Evolutionary conservation across 1,140 invertebrate species (phyloP).

Genomic region (Cydia strobilella): DNA sequence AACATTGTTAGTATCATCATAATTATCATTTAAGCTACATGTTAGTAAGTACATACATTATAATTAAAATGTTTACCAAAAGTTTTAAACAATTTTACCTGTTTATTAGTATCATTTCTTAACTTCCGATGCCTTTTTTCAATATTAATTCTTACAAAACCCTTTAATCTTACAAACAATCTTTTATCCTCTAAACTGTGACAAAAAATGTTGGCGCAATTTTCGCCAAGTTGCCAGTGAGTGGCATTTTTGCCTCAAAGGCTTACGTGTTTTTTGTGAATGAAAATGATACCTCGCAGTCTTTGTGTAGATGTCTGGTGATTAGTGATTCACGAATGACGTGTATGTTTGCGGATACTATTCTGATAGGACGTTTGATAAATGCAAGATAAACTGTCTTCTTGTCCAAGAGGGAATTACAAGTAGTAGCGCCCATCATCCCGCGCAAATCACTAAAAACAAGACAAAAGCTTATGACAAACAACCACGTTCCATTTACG

Average conservation of each 20-base stretch:
- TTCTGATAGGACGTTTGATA: background rate
- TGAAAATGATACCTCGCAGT: conserved; percentile 41
- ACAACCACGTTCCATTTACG: background rate
- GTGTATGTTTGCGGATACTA: background rate
- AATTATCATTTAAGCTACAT: too few species aligned
- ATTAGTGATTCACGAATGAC: conserved; percentile 49
- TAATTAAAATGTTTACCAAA: too few species aligned
- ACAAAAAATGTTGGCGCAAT: conserved; percentile 3
- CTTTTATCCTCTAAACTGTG: background rate
- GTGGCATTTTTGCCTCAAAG: conserved; percentile 33
- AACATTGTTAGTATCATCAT: too few species aligned
- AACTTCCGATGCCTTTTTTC: background rate
- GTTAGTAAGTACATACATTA: too few species aligned
- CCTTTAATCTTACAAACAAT: background rate
- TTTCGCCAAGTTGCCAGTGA: conserved; percentile 26
- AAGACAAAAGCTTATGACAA: too few species aligned
- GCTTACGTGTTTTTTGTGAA: conserved; percentile 46
- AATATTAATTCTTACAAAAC: background rate
- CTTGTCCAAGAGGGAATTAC: too few species aligned
- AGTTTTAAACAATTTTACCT: too few species aligned
- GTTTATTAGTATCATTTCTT: too few species aligned
- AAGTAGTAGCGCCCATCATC: too few species aligned
- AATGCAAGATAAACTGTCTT: background rate
- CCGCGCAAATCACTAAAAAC: too few species aligned
- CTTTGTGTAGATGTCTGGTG: conserved; percentile 41